Base-by-base conservation (phyloP, 2,113 vertebrate genomes). In the Petrocephalus zakoni region DNA sequence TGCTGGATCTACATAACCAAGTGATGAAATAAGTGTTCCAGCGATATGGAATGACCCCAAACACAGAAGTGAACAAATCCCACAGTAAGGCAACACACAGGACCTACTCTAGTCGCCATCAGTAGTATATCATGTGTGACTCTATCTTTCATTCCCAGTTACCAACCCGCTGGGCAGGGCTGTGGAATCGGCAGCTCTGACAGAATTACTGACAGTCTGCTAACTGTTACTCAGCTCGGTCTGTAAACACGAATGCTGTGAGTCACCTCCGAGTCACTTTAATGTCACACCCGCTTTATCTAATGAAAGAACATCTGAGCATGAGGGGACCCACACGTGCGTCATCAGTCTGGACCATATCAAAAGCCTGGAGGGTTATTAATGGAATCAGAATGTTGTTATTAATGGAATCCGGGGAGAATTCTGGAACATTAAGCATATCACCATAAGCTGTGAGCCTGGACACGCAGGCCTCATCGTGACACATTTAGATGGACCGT, bases 221-320 rank as follows among this genome's bases (percentile, higher is more conserved):
- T 81, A 42, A 81, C 61, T 25, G 61, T 64, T 64, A 64, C 61
- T 64, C 61, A 64, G 3, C 10, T n/a, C n/a, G n/a, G 4, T 37
- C 29, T 29, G 34, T 75, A 75, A 81, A 88, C 34, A 81, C 5
- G 75, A 75, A 68, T 11, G 21, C 51, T 22, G 21, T 81, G 49
- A 88, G 47, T 88, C 72, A 81, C 25, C 11, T 11, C 49, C 55
- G 68, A 42, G 72, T 53, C 51, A n/a, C 78, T 88, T 81, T 55
- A 81, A 81, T 55, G 72, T 82, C 37, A 46, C 19, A 58, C 22
- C 55, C 22, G 34, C 2, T 64, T 21, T 64, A 46, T 64, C 51
- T 81, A 81, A 82, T 81, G 51, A 82, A 37, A 88, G 17, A 88
- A 56, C 19, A 46, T 88, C 56, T 68, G 56, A 34, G 86, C 47